phyloP scores from a whole-genome alignment of 2,888 invertebrate species.

The Colostygia pectinataria region DNA sequence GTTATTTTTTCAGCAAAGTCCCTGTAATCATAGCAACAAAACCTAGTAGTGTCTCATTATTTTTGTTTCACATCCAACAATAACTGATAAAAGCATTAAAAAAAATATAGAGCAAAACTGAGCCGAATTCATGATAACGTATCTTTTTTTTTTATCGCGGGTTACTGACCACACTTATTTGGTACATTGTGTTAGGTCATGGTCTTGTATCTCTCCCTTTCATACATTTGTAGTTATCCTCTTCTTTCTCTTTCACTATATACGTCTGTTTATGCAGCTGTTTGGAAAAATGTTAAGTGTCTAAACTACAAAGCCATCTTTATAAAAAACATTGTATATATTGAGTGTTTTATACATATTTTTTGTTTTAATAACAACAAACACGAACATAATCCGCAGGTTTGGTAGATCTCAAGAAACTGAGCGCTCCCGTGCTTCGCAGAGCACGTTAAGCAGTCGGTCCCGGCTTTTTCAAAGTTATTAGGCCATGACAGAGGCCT shows the following conservation, averaged over 20 bases:
- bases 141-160: slow-evolving; percentile 45
- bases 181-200: slow-evolving; percentile 69
- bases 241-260: slow-evolving; percentile 34
- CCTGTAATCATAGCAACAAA: background rate
- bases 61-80: slow-evolving; percentile 1
- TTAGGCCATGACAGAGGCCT: too few relatives aligned
- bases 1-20: too few relatives aligned
- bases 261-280: slow-evolving; percentile 38
- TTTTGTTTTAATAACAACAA: too few relatives aligned
- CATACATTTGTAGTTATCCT: slow-evolving; percentile 18
- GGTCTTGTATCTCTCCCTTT: slow-evolving; percentile 49
- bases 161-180: slow-evolving; percentile 64
- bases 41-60: background rate
- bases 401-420: too few relatives aligned
- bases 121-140: slow-evolving; percentile 46
- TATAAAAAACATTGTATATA: too few relatives aligned
- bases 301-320: too few relatives aligned
- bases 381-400: too few relatives aligned
- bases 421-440: too few relatives aligned
- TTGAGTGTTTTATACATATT: background rate
- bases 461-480: too few relatives aligned
- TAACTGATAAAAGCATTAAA: slow-evolving; percentile 10
- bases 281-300: slow-evolving; percentile 4
- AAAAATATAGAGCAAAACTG: slow-evolving; percentile 33
- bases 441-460: too few relatives aligned